Evolutionary conservation across 2,888 invertebrate species (phyloP), one percentile per base, ranked within the genome.

Genomic region (Petrolisthes manimaculis): DNA sequence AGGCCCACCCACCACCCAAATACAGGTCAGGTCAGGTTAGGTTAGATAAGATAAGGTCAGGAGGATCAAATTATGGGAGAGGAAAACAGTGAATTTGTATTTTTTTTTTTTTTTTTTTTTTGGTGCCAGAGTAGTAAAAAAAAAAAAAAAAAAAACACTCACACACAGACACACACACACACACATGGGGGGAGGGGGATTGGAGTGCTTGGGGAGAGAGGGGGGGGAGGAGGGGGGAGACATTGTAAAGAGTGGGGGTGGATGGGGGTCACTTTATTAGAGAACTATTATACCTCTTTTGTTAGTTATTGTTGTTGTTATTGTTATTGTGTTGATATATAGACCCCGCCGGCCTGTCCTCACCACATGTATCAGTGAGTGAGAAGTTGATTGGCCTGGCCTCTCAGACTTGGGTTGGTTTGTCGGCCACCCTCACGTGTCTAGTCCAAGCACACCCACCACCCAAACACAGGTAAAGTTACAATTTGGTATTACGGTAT

Each of bases 401-500:
- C 53, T 75, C 81, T 2, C 71, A 75, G n/a, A 24, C 78, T 14
- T 24, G 53, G 21, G 51, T 71, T 61, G 90, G 85, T 56, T 74
- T 37, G 8, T 53, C 88, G 92, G 95, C 95, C 92, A 95, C 94
- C 91, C 93, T 96, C 92, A 94, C 95, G 92, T 96, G 96, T 93
- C 95, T 95, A 24, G 91, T 91, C 37, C 92, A 92, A 84, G 91
- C 91, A 77, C 89, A 90, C 71, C 91, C 91, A 69, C 78, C 89
- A 55, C 91, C 91, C 24, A 78, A 86, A 24, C 90, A 93, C 91
- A 93, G 93, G 93, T 93, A 92, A 92, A 91, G 8, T 37, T 8
- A 53, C 71, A n/a, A 1, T 1, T 37, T 37, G 2, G 37, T 37
- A 37, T 37, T 37, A 37, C 37, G 37, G 37, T 37, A 37, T 37